Conservation (phyloP, 1,140 invertebrate genomes). For the Neodiprion lecontei region DNA sequence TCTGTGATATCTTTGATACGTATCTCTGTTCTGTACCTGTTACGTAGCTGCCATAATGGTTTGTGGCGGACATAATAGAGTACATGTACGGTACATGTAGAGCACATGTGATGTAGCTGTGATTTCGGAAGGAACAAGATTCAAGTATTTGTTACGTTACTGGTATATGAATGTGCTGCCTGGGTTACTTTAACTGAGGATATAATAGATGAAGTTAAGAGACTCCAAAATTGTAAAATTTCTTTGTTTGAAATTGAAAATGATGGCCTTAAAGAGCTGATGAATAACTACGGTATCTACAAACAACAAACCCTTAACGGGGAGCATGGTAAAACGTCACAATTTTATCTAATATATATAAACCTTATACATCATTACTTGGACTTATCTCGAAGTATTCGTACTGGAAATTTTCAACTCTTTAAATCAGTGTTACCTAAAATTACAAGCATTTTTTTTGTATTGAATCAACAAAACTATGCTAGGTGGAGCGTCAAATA, state of each 20-base stretch:
- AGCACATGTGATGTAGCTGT: too few relatives aligned
- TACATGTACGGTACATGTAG: too few relatives aligned
- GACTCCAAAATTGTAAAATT: slow-evolving; percentile 8
- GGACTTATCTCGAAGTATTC: slow-evolving; percentile 35
- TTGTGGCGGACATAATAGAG: too few relatives aligned
- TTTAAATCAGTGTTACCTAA: slow-evolving; percentile 26
- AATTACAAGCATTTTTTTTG: slow-evolving; percentile 32
- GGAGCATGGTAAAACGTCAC: slow-evolving; percentile 18
- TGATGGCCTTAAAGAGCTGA: slow-evolving; percentile 23
- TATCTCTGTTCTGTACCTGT: too few relatives aligned
- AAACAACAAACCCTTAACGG: slow-evolving; percentile 22
- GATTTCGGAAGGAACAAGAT: too few relatives aligned
- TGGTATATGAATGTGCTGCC: too few relatives aligned
- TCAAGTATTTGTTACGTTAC: too few relatives aligned
- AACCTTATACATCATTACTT: slow-evolving; percentile 41
- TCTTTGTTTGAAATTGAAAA: too few relatives aligned
- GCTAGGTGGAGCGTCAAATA: slow-evolving; percentile 36
- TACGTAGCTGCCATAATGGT: too few relatives aligned
- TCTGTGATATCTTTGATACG: too few relatives aligned
- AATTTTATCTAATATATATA: slow-evolving; percentile 46
- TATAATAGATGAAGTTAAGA: slow-evolving; percentile 16
- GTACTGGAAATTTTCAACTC: slow-evolving; percentile 38
- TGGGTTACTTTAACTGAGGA: slow-evolving; percentile 22
- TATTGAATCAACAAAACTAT: slow-evolving; percentile 9
- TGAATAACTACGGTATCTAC: slow-evolving; percentile 31